Base-by-base conservation (phyloP, 2,888 invertebrate species). In the Cephus pygmeus region DNA sequence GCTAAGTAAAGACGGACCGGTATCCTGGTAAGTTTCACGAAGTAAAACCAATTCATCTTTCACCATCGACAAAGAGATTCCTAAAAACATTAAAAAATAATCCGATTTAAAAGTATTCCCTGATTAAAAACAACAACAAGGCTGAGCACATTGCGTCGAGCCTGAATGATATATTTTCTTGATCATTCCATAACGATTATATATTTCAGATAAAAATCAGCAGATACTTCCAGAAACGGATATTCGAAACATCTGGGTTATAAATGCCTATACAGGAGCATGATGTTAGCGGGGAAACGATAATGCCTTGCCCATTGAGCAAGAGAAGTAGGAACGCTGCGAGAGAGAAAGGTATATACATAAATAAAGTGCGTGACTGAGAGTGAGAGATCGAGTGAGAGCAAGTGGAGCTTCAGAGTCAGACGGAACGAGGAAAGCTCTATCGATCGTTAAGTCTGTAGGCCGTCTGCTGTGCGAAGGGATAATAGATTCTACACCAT, bases 391-490 rank as follows among this genome's bases (percentile, higher is more conserved):
- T 69, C 74, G 23, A 76, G 34, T 40, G 40, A 35, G 36, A 30
- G 69, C 31, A 73, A 56, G 69, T 69, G 76, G 31, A 34, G 36
- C 3, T 69, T 40, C 69, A 77, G 68, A 71, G 35, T n/a, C 73
- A 73, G 31, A 69, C 79, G 83, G 77, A 82, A 83, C 79, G 82
- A 81, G 85, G 84, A 82, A 85, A 87, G 88, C 88, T 89, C 85
- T 83, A 89, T 89, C 88, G 89, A 89, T 89, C 89, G 88, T 84
- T 81, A 81, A 87, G 87, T 88, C 86, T 87, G 87, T 87, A 86
- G 87, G 85, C 87, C 85, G 87, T 88, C 88, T 87, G 84, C 83
- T 85, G 77, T 79, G 79, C 81, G 73, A 35, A 69, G 77, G 35
- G 12, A 71, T 71, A 71, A 71, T 71, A 71, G 71, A 71, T 71